Evolutionary conservation across 2,113 vertebrate species (phyloP), one percentile per base, ranked within the genome.

Genomic region (Pachycephala philippinensis): DNA sequence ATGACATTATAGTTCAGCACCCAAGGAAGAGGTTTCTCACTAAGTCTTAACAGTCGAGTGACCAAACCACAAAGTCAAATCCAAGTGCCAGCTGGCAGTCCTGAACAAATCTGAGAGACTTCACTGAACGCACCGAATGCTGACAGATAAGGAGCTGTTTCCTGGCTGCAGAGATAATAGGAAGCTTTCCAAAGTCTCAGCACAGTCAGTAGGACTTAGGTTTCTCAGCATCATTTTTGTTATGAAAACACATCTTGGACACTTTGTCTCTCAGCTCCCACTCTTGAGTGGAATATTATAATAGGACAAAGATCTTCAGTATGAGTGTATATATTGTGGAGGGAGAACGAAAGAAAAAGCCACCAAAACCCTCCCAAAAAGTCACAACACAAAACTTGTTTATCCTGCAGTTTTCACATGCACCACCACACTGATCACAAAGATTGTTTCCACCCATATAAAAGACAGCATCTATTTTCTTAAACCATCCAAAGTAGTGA

Each of bases 51-150:
- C 0, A 75, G 40, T 68, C 49, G 88, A 77, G 14, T 28, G 44
- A 89, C 20, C 61, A 86, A 72, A 92, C 57, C 53, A 74, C 39
- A 50, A 85, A 86, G 40, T 69, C 40, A 87, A 92, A 84, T 49
- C 5, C 31, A 64, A 91, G n/a, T 1, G 11, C 27, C 35, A 71
- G 11, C 4, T 49, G 59, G n/a, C 75, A 80, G 69, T 23, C 31
- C 22, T 40, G 45, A 91, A 65, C 22, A 78, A 66, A 79, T 81
- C 50, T 52, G 52, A 76, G n/a, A 83, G 53, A 60, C 40, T 79
- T 76, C 53, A 85, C n/a, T n/a, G n/a, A n/a, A n/a, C 44, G 53
- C 31, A 69, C 23, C 45, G 57, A 64, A 37, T 11, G 8, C 59
- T 85, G 74, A 85, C 44, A 79, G 72, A 54, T 40, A 95, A 78